Evolutionary conservation across 2,888 invertebrate genomes (phyloP).

Genomic region (Torymus aiolomorphi): DNA sequence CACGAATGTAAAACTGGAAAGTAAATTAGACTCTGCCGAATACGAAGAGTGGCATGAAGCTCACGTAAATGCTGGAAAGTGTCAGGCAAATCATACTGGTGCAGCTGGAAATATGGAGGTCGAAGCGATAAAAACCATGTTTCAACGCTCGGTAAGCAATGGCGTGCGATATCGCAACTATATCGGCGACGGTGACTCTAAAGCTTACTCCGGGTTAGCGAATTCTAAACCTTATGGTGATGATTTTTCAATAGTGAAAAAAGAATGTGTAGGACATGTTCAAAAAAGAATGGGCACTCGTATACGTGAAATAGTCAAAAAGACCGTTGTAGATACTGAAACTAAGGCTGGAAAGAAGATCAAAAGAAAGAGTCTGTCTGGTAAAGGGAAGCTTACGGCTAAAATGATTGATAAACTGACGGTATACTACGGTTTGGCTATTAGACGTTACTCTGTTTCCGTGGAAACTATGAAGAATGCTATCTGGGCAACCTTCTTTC

Average conservation of each 20-base stretch:
- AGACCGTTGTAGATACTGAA: constrained; percentile 45
- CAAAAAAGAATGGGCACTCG: constrained; percentile 61
- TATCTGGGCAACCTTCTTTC: neutral
- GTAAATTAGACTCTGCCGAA: constrained; percentile 55
- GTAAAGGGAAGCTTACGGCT: constrained; percentile 60
- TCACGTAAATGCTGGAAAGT: constrained; percentile 50
- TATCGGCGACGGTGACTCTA: constrained; percentile 59
- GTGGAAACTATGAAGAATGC: neutral
- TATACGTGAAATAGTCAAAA: constrained; percentile 59
- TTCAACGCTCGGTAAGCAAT: constrained; percentile 13
- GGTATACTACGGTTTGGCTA: constrained; percentile 52
- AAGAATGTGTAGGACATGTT: constrained; percentile 58
- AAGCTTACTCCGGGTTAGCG: constrained; percentile 49
- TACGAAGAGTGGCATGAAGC: constrained; percentile 59
- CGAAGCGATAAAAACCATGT: neutral
- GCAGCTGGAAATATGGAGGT: constrained; percentile 59
- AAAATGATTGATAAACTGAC: constrained; percentile 59
- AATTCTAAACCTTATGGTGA: constrained; percentile 58
- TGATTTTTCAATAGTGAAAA: constrained; percentile 53
- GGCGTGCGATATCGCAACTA: constrained; percentile 40
- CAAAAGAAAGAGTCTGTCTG: constrained; percentile 50
- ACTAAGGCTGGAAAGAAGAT: constrained; percentile 28
- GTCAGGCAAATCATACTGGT: constrained; percentile 57
- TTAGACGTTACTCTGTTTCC: neutral
- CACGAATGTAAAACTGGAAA: constrained; percentile 53